These are phyloP conservation scores for Aporophyla nigra DNA, from an alignment of 2,888 invertebrate species.

Conservation along the genomic window DNA sequence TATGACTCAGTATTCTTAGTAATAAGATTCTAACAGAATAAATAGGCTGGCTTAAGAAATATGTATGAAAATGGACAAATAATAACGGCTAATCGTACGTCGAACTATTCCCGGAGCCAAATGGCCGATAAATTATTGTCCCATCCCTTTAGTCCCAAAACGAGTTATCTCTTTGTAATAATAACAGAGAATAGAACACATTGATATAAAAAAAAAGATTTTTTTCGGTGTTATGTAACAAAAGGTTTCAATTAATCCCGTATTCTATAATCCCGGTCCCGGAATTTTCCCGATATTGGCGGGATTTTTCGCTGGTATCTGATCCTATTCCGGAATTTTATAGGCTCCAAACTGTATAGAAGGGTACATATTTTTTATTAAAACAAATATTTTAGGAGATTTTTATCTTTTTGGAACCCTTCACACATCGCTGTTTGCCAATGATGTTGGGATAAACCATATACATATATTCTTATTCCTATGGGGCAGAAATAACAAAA, in stretches of 20 bases:
- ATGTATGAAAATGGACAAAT: slow-evolving; percentile 14
- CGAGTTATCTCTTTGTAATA: slow-evolving; percentile 27
- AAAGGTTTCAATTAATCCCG: slow-evolving; percentile 61
- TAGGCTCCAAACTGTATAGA: slow-evolving; percentile 26
- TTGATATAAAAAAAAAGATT: slow-evolving; percentile 34
- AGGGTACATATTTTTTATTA: slow-evolving; percentile 30
- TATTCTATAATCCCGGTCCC: slow-evolving; percentile 43
- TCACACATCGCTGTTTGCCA: slow-evolving; percentile 18
- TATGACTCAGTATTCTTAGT: not conserved
- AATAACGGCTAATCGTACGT: slow-evolving; percentile 10
- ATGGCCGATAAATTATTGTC: slow-evolving; percentile 32
- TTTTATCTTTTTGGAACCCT: slow-evolving; percentile 31
- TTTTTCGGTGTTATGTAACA: slow-evolving; percentile 41
- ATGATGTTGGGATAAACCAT: slow-evolving; percentile 13
- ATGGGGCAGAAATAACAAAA: not conserved
- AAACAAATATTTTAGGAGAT: slow-evolving; percentile 44
- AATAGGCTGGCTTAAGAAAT: slow-evolving; percentile 19
- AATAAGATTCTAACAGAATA: not conserved
- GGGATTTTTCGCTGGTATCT: slow-evolving; percentile 43
- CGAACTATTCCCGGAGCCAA: slow-evolving; percentile 15
- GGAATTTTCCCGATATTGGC: slow-evolving; percentile 42
- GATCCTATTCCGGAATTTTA: slow-evolving; percentile 49
- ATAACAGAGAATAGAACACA: slow-evolving; percentile 28
- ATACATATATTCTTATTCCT: slow-evolving; percentile 6
- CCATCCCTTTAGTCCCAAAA: slow-evolving; percentile 29